Percentiles rank a stretch among this genome's conserved stretches.
Evolutionary conservation across 2,888 invertebrate genomes (phyloP).

Genomic region (Meteorus colon): DNA sequence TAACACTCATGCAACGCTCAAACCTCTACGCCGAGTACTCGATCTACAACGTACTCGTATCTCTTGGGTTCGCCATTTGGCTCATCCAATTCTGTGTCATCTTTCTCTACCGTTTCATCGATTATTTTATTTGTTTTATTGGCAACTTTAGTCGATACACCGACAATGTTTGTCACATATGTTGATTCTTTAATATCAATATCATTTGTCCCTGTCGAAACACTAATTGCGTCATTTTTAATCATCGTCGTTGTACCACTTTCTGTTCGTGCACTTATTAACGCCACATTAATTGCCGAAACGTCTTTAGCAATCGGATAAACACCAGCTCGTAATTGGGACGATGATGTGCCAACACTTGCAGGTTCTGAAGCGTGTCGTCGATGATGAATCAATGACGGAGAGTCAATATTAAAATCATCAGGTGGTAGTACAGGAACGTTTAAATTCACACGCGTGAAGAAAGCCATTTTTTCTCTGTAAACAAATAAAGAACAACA

Average conservation of each 20-base stretch:
- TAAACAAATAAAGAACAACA: slow-evolving; percentile 70
- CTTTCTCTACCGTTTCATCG: slow-evolving; percentile 41
- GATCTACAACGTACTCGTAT: slow-evolving; percentile 88
- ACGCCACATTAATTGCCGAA: slow-evolving; percentile 38
- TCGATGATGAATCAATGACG: slow-evolving; percentile 59
- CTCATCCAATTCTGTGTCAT: slow-evolving; percentile 49
- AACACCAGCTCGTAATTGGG: slow-evolving; percentile 43
- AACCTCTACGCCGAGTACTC: slow-evolving; percentile 89
- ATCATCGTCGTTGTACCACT: slow-evolving; percentile 24
- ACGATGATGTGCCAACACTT: slow-evolving; percentile 48
- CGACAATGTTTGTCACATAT: slow-evolving; percentile 48
- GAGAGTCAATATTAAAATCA: slow-evolving; percentile 67
- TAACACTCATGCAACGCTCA: slow-evolving; percentile 71
- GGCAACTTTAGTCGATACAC: slow-evolving; percentile 43
- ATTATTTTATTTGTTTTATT: slow-evolving; percentile 45
- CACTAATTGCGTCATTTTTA: slow-evolving; percentile 31
- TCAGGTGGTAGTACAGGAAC: slow-evolving; percentile 85
- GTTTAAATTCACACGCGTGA: slow-evolving; percentile 86
- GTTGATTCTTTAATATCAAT: slow-evolving; percentile 43
- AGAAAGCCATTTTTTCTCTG: slow-evolving; percentile 98
- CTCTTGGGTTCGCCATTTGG: slow-evolving; percentile 76
- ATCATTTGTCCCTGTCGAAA: slow-evolving; percentile 39
- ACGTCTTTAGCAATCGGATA: slow-evolving; percentile 47
- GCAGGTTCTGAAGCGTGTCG: slow-evolving; percentile 65
- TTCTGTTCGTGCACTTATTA: slow-evolving; percentile 42